These are phyloP conservation scores for Hippocampus abdominalis DNA, from an alignment of 2,113 vertebrate species.

Conservation along the genomic window DNA sequence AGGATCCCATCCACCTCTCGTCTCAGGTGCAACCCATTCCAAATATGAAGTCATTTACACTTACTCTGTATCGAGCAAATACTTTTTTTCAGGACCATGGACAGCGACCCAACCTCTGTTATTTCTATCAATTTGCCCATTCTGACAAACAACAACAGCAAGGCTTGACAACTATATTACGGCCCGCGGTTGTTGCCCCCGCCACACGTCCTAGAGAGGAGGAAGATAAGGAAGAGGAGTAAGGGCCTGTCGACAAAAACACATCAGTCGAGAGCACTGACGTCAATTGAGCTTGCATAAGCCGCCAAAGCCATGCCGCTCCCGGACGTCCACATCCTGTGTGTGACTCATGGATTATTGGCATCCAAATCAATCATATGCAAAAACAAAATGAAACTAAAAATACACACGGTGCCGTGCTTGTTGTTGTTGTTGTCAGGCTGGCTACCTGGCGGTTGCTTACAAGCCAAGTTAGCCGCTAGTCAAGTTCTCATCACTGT, in stretches of 20 bases:
- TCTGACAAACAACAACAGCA: not conserved
- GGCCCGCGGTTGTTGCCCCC: not conserved
- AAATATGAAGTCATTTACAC: not conserved
- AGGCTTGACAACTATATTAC: not conserved
- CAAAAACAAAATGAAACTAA: conserved; percentile 9
- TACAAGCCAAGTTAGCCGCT: conserved; percentile 1
- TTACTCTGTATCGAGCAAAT: not conserved
- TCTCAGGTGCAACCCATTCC: not conserved
- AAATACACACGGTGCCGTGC: conserved; percentile 24
- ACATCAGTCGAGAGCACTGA: conserved; percentile 38
- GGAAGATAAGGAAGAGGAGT: not conserved
- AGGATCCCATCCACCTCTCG: not conserved
- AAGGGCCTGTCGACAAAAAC: conserved; percentile 5
- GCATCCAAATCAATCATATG: conserved; percentile 62
- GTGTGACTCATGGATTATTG: conserved; percentile 63
- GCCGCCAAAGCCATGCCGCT: conserved; percentile 35
- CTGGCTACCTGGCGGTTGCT: not conserved
- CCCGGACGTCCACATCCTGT: conserved; percentile 51
- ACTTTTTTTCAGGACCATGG: conserved; percentile 58
- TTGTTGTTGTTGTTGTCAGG: conserved; percentile 2
- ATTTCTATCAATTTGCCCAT: not conserved
- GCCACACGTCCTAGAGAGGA: not conserved
- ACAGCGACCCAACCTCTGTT: conserved; percentile 33
- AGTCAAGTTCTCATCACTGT: conserved; percentile 13
- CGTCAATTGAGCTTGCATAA: conserved; percentile 65